These are phyloP conservation scores for Hecatera dysodea DNA, from an alignment of 2,888 invertebrate genomes.

Conservation along the genomic window DNA sequence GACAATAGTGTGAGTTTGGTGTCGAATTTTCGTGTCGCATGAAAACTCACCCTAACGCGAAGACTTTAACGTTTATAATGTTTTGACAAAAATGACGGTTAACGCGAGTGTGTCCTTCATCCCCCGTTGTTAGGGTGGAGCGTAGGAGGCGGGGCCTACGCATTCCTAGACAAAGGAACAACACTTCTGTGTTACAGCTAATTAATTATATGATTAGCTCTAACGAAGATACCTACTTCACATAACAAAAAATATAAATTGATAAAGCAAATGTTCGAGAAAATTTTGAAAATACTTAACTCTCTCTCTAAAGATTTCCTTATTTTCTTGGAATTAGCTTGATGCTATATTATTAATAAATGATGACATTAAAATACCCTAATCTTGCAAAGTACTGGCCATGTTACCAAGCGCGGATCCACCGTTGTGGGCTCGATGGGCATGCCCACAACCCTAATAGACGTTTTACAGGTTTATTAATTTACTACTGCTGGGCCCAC, in stretches of 20 bases:
- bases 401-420: too few species aligned
- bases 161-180: background rate
- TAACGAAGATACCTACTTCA: background rate
- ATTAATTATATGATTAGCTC: background rate
- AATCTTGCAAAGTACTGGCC: too few species aligned
- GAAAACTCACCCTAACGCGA: slow-evolving; percentile 51
- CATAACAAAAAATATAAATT: too few species aligned
- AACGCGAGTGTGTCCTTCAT: slow-evolving; percentile 64
- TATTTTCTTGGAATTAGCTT: too few species aligned
- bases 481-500: too few species aligned
- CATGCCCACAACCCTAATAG: too few species aligned
- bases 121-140: slow-evolving; percentile 78
- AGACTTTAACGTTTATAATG: slow-evolving; percentile 69
- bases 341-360: too few species aligned
- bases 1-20: slow-evolving; percentile 62
- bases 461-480: too few species aligned
- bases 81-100: slow-evolving; percentile 33
- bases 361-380: too few species aligned
- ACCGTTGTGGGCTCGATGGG: too few species aligned
- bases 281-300: background rate
- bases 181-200: background rate
- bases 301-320: too few species aligned
- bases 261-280: too few species aligned
- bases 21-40: background rate
- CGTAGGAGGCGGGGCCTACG: slow-evolving; percentile 78